A percentile compares a stretch with the other conserved stretches of the same genome.
These are phyloP conservation scores for Poliocrania exsul DNA, from an alignment of 2,797 vertebrate species.

Conservation along the genomic window DNA sequence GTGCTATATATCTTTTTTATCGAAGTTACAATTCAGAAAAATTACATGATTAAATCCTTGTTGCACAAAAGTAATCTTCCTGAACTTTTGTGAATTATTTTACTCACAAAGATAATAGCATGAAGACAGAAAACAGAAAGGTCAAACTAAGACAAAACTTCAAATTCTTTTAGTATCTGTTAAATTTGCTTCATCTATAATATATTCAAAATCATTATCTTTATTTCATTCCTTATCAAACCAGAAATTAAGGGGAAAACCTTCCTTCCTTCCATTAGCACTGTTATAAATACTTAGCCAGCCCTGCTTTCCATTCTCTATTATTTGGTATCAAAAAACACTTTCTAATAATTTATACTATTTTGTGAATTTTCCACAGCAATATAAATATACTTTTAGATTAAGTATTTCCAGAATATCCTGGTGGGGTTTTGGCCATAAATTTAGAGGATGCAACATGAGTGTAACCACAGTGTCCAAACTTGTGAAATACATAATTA, in stretches of 20 bases:
- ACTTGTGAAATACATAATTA: background rate
- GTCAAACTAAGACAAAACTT: constrained; percentile 8
- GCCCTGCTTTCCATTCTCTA: background rate
- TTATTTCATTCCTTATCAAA: background rate
- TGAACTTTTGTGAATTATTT: background rate
- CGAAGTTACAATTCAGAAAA: constrained; percentile 20
- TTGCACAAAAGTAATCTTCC: constrained; percentile 24
- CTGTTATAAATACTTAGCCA: background rate
- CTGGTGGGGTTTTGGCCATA: background rate
- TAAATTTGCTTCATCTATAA: background rate
- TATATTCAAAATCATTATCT: background rate
- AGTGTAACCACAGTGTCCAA: background rate
- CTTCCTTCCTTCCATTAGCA: background rate
- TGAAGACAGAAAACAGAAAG: background rate
- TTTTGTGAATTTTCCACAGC: background rate
- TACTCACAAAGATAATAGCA: constrained; percentile 1
- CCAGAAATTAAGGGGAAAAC: background rate
- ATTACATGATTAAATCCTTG: constrained; percentile 25
- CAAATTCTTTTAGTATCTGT: background rate
- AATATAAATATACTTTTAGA: background rate
- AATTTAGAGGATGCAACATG: background rate
- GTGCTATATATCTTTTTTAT: background rate
- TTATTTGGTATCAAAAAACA: background rate
- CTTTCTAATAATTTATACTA: background rate
- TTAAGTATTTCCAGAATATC: background rate